Evolutionary conservation across 2,797 vertebrate genomes (phyloP).

Genomic region (Sebastes miniatus): DNA sequence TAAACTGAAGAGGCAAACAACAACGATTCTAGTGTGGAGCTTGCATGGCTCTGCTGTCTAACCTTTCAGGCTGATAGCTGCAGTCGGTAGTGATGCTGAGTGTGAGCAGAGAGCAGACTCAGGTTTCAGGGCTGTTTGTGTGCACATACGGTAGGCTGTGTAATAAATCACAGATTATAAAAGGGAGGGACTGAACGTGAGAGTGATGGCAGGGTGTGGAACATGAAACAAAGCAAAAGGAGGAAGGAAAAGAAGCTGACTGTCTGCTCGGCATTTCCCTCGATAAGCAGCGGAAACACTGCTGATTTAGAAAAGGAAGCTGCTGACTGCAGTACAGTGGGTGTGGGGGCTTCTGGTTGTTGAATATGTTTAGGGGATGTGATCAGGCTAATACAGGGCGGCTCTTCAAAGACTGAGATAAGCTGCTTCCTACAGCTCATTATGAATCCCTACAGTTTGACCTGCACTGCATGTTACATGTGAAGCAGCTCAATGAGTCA

Average conservation of each 20-base stretch:
- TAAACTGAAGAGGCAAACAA: too few relatives aligned
- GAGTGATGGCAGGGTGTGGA: neutral
- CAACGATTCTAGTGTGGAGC: too few relatives aligned
- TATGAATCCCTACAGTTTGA: neutral
- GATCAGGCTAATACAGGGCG: neutral
- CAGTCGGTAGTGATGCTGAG: neutral
- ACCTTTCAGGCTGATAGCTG: neutral
- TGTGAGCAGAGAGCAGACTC: neutral
- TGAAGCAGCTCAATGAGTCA: conserved; percentile 9
- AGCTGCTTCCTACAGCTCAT: neutral
- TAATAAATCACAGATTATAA: neutral
- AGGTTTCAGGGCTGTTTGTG: neutral
- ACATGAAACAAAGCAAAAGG: conserved; percentile 5
- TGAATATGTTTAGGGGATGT: neutral
- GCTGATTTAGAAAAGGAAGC: neutral
- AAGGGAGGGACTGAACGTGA: neutral
- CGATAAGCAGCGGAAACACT: conserved; percentile 14
- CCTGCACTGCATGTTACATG: neutral
- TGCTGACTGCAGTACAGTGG: neutral
- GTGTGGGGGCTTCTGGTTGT: neutral
- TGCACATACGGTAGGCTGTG: neutral
- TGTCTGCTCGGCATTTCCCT: conserved; percentile 12
- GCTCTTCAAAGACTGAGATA: neutral
- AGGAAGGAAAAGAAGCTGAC: conserved; percentile 42
- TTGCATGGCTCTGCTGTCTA: neutral